Base-by-base conservation (phyloP, 2,797 vertebrate species). In the Odontamblyopus rebecca region DNA sequence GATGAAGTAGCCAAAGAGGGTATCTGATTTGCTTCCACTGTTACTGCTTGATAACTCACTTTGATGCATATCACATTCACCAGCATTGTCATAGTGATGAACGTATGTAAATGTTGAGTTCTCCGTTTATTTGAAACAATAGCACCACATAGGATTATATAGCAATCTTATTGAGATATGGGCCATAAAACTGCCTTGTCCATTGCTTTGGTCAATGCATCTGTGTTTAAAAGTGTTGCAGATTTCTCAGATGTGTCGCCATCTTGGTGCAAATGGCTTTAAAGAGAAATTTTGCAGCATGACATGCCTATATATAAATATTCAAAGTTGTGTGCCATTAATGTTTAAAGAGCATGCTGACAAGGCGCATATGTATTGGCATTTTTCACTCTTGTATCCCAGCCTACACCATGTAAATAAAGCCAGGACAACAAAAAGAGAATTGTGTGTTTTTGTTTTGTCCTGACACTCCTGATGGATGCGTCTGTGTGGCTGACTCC, bases 391-490 rank as follows among this genome's bases (percentile, higher is more conserved):
- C 76, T 76, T 76, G 79, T 86, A 50, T 71, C 67, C 29, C 41
- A 44, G 57, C 80, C 70, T 70, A 78, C 61, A 13, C 35, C 23
- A 0, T 65, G 88, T 89, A 87, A 91, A 91, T 92, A 93, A 92
- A 93, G 82, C 71, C 77, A 66, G 76, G 72, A 71, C 73, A 63
- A 83, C 82, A 75, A 83, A 82, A 85, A 73, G 71, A 68, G 69
- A 72, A 87, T 88, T 86, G 80, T 84, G 56, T 78, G 63, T 73
- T 80, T 87, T 85, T 86, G 84, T 86, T 79, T 84, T 29, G 26
- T 64, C 9, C 76, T 86, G 90, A 88, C 90, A 87, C 72, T 70
- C 60, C 80, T 88, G 89, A 90, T 88, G 72, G 91, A 91, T 82
- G 79, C 68, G 72, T 54, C 19, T 59, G 48, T 69, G 74, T 29